Evolutionary conservation across 1,140 invertebrate genomes (phyloP), one percentile per base, ranked within the genome.

Genomic region (Drosophila ogumai): DNA sequence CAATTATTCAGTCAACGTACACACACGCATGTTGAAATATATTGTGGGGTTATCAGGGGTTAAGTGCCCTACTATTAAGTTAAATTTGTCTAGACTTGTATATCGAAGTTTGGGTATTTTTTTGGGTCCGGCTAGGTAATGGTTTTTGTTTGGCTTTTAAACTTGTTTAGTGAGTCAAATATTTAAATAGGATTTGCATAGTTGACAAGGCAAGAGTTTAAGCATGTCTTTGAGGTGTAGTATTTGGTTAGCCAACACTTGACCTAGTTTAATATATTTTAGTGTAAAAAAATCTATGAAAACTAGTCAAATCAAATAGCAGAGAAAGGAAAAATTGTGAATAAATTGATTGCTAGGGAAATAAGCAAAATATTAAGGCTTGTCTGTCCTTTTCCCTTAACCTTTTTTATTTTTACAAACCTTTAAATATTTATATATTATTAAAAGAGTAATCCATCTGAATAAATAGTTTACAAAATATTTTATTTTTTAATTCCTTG

Each of bases 71-170:
- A 66, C 69, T 61, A 82, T 79, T 87, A 68, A 57, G 41, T 58
- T 52, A 81, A 86, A 79, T 79, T 75, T 31, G 82, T 87, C 82
- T 87, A 86, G 82, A 86, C 74, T 38, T 69, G n/a, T 25, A 25
- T 22, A 61, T 28, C 0, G 6, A 55, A 55, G 52, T 38, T 55
- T 55, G 34, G 3, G 6, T 36, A 6, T 67, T 43, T 69, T 64
- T 55, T 66, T 44, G 13, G 9, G 19, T 34, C 22, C 8, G 15
- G 31, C 34, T 10, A 13, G 25, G 28, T 59, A 28, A 36, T 25
- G 15, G 56, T 15, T 17, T 34, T 43, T 61, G 15, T 25, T 41
- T 43, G 56, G 31, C 41, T 19, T 19, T 25, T 25, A 17, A 31
- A 34, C 19, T 28, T 38, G 49, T 17, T n/a, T 9, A 38, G 22